Conservation (phyloP, 2,797 vertebrate species). For the Oreortyx pictus region DNA sequence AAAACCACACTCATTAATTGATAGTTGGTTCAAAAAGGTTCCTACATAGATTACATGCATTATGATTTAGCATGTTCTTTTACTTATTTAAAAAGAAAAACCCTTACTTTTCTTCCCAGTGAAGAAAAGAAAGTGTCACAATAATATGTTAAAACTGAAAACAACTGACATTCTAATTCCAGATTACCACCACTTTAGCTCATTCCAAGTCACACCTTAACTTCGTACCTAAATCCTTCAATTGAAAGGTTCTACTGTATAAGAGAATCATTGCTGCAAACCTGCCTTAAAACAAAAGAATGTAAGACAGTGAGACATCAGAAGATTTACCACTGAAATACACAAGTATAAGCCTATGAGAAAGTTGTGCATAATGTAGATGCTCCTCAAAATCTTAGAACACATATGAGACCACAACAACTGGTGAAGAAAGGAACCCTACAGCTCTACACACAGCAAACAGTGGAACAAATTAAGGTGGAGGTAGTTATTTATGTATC, state of each 20-base stretch:
- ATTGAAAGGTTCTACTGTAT: neutral
- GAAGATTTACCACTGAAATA: neutral
- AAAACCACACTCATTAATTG: neutral
- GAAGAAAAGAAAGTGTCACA: neutral
- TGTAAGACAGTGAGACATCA: neutral
- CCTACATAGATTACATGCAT: neutral
- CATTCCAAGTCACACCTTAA: neutral
- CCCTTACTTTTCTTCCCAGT: neutral
- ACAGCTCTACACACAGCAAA: neutral
- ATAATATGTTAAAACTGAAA: neutral
- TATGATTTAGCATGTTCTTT: neutral
- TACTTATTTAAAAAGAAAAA: neutral
- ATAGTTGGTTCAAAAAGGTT: neutral
- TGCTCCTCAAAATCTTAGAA: neutral
- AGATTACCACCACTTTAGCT: neutral
- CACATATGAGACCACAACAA: neutral
- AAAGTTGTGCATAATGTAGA: neutral
- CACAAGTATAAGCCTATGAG: neutral
- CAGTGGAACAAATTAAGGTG: neutral
- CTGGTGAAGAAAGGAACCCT: neutral
- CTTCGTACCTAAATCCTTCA: neutral
- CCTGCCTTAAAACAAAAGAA: neutral
- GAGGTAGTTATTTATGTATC: neutral
- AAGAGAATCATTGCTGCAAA: neutral
- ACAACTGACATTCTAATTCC: neutral